A percentile compares a stretch with the other conserved stretches of the same genome.
Conservation (phyloP, 2,113 vertebrate species). For the Peromyscus californicus region DNA sequence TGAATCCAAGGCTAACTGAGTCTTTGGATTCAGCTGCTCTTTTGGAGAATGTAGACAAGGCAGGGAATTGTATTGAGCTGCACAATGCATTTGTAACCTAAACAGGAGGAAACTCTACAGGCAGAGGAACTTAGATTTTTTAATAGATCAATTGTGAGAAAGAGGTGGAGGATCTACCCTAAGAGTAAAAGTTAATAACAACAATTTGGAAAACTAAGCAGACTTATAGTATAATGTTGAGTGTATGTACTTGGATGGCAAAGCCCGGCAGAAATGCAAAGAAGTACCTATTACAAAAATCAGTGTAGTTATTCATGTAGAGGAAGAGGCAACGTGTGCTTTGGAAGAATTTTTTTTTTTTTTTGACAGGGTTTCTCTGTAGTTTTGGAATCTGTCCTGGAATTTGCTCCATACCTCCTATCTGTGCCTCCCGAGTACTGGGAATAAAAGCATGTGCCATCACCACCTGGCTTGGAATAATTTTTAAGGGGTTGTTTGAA, state of each 20-base stretch:
- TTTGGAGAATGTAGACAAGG: conserved; percentile 8
- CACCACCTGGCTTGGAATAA: neutral
- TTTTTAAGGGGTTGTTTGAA: neutral
- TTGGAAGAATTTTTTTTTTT: neutral
- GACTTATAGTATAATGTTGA: too few species aligned
- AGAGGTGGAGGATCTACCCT: neutral
- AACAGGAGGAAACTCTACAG: neutral
- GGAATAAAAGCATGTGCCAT: too few species aligned
- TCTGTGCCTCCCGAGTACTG: too few species aligned
- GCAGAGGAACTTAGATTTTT: neutral
- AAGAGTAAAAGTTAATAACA: neutral
- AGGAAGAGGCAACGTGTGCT: neutral
- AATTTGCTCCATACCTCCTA: too few species aligned
- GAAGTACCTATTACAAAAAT: neutral
- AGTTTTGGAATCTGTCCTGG: too few species aligned
- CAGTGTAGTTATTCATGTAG: neutral
- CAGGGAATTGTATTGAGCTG: neutral
- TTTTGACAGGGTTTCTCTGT: too few species aligned
- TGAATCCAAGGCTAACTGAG: neutral
- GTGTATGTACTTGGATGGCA: neutral
- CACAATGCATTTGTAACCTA: neutral
- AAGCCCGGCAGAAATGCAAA: neutral
- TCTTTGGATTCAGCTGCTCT: neutral
- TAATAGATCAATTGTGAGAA: neutral
- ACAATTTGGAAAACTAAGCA: neutral